Evolutionary conservation across 2,888 invertebrate species (phyloP), one percentile per base, ranked within the genome.

Genomic region (Plebejus anna): DNA sequence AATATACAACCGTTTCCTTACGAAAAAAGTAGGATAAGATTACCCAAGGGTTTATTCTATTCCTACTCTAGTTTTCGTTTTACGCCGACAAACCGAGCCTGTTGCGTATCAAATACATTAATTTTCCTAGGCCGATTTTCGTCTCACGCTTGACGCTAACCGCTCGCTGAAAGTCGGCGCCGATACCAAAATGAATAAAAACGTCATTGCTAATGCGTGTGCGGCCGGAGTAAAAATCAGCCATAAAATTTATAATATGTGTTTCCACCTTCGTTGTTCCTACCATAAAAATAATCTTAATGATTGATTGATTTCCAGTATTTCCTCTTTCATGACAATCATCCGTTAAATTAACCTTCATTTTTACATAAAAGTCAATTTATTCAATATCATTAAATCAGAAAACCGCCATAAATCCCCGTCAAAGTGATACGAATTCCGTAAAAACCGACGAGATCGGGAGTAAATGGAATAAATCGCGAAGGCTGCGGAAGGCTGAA

Each of bases 401-500:
- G 7, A 47, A 55, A 72, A 72, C 28, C 73, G 4, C 13, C 36
- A 73, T 22, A 55, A 32, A 51, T 28, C 55, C 38, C 71, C 71
- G 71, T 71, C 28, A 73, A 28, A 51, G 7, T 73, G 73, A 73
- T 55, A 51, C 75, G 55, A n/a, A 75, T 66, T 75, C 61, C 42
- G 22, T 32, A 51, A 59, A 76, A 71, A 72, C 51, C 55, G 28
- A 28, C 51, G 28, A 71, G 72, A 72, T 76, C 22, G 71, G 13
- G 9, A 36, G 22, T 2, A 22, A 71, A 76, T 57, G 71, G 22
- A 59, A 71, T 57, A 76, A 55, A 51, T 71, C 76, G 42, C 42
- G 57, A 76, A 76, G 76, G 57, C 76, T 66, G 66, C 32, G 66
- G 66, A 66, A 66, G 66, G 61, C 42, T 59, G 61, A 32, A 66